Percentiles rank a stretch among this genome's conserved stretches.
Conservation (phyloP, 2,797 vertebrate species). For the Lateolabrax maculatus region DNA sequence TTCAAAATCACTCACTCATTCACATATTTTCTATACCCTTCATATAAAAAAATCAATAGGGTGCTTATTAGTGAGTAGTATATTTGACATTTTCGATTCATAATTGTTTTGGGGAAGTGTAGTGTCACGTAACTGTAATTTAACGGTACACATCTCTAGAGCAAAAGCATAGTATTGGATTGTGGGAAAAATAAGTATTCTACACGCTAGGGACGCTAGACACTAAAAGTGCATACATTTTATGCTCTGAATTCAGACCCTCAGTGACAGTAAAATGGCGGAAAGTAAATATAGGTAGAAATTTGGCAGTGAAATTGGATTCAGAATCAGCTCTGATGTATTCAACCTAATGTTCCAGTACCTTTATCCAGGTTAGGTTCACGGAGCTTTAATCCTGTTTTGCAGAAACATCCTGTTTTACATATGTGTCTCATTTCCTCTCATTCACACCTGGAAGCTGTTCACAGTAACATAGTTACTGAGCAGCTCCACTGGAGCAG, state of each 20-base stretch:
- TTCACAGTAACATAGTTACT: neutral
- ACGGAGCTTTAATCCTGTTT: conserved; percentile 11
- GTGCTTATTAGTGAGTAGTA: neutral
- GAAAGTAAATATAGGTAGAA: neutral
- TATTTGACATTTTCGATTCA: neutral
- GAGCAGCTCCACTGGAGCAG: neutral
- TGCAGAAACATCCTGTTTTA: conserved; percentile 1
- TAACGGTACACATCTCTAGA: neutral
- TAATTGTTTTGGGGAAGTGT: neutral
- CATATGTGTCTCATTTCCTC: neutral
- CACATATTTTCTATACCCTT: neutral
- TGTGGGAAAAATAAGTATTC: neutral
- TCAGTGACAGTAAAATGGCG: neutral
- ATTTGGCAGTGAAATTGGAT: neutral
- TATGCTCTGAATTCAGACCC: neutral
- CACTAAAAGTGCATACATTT: no score
- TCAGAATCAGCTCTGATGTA: neutral
- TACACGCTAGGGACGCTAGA: neutral
- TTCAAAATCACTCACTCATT: neutral
- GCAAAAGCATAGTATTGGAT: neutral
- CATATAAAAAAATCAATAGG: neutral
- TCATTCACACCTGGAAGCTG: neutral
- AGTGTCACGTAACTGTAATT: neutral
- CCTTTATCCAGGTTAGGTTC: neutral
- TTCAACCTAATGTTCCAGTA: neutral